These are phyloP conservation scores for Cochlearius cochlearius DNA, from an alignment of 2,113 vertebrate genomes.

Conservation along the genomic window DNA sequence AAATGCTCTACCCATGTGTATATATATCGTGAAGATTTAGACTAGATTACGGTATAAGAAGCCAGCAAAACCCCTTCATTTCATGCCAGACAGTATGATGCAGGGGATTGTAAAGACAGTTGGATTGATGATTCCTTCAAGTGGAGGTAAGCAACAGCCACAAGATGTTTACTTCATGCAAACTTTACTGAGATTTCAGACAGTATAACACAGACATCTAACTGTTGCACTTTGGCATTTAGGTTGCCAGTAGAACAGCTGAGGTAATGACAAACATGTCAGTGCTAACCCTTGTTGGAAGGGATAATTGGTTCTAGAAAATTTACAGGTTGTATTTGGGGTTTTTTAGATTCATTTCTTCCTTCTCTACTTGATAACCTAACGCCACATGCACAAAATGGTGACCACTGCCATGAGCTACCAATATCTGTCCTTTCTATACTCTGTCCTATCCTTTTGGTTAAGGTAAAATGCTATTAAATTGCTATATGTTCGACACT, in stretches of 20 bases:
- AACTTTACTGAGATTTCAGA: not conserved
- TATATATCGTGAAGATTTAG: not conserved
- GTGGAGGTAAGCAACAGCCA: not conserved
- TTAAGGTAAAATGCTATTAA: not conserved
- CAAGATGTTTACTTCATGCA: not conserved
- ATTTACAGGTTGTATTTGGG: not conserved
- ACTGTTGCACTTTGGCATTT: not conserved
- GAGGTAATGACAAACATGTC: not conserved
- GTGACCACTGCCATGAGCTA: not conserved
- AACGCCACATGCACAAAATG: not conserved
- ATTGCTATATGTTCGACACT: not conserved
- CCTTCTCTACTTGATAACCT: not conserved
- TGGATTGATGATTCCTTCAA: not conserved
- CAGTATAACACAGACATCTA: not conserved
- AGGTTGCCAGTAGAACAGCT: not conserved
- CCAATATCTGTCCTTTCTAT: not conserved
- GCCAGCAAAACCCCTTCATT: not conserved
- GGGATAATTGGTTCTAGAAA: not conserved
- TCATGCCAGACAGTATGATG: not conserved
- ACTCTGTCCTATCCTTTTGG: not conserved
- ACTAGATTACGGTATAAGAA: not conserved
- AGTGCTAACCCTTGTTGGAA: not conserved
- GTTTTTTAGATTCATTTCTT: not conserved
- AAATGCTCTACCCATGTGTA: not conserved
- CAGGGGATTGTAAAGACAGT: not conserved